phyloP scores from a whole-genome alignment of 1,140 invertebrate genomes.

The Drosophila baimaii region DNA sequence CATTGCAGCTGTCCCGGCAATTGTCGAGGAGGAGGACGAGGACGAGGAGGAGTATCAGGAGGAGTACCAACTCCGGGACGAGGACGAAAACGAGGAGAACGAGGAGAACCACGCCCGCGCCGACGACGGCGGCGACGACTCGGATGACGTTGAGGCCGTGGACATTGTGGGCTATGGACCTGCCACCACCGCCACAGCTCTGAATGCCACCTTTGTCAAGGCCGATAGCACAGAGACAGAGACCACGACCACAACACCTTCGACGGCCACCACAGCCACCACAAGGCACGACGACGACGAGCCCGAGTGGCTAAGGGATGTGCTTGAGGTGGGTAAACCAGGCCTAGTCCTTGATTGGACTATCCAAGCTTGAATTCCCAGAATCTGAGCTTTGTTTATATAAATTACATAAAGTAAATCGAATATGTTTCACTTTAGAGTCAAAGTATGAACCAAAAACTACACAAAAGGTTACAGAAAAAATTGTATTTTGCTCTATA shows the following conservation, averaged over 20 bases:
- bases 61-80: constrained; percentile 7
- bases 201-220: constrained; percentile 69
- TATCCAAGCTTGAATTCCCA: too few relatives aligned
- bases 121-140: constrained; percentile 67
- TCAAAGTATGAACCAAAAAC: too few relatives aligned
- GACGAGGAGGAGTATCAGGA: constrained; percentile 15
- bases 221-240: constrained; percentile 72
- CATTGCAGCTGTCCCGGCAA: constrained; percentile 54
- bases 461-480: too few relatives aligned
- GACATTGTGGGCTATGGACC: constrained; percentile 77
- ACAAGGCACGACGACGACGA: constrained; percentile 85
- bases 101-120: constrained; percentile 56
- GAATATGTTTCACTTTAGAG: too few relatives aligned
- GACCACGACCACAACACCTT: constrained; percentile 68
- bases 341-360: not conserved
- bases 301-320: constrained; percentile 86
- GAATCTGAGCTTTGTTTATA: too few relatives aligned
- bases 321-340: constrained; percentile 81
- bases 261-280: constrained; percentile 75
- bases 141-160: constrained; percentile 72
- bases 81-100: constrained; percentile 34
- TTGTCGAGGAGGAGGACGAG: constrained; percentile 39
- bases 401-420: too few relatives aligned
- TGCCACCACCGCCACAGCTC: constrained; percentile 27
- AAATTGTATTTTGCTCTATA: too few relatives aligned